phyloP scores from a whole-genome alignment of 2,797 vertebrate species.

The Bryconaethiops microstoma region DNA sequence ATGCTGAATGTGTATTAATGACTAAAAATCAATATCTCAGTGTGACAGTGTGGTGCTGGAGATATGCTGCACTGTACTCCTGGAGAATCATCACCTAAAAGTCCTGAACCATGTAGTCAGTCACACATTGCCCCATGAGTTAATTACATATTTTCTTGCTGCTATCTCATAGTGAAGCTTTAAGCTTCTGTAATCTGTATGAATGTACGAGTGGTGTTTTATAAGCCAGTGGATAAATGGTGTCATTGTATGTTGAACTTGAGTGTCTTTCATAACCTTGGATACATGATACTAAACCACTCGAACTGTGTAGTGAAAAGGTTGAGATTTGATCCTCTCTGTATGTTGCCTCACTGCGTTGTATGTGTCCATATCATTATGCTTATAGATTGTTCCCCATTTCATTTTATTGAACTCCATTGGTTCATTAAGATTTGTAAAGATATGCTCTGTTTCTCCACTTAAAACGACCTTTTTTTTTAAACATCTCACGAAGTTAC shows the following conservation, averaged over 20 bases:
- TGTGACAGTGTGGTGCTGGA: neutral
- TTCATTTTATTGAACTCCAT: too few species aligned
- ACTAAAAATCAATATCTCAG: too few species aligned
- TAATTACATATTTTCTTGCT: neutral
- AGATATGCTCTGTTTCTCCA: too few species aligned
- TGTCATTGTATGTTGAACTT: neutral
- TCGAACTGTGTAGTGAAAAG: neutral
- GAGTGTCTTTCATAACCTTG: neutral
- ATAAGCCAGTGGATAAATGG: neutral
- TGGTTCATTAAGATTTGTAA: too few species aligned
- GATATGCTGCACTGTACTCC: neutral
- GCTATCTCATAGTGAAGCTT: neutral
- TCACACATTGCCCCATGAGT: neutral
- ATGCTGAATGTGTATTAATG: too few species aligned
- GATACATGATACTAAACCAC: neutral
- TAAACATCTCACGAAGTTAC: neutral
- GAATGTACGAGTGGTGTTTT: neutral
- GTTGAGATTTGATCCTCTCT: neutral
- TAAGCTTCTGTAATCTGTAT: neutral
- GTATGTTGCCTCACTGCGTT: neutral
- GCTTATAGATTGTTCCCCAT: neutral
- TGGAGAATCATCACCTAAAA: neutral
- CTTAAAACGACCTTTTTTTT: too few species aligned
- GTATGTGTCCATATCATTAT: too few species aligned
- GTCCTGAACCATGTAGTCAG: neutral